These are phyloP conservation scores for Poeciliopsis presidionis DNA, from an alignment of 2,797 vertebrate genomes.

Conservation along the genomic window DNA sequence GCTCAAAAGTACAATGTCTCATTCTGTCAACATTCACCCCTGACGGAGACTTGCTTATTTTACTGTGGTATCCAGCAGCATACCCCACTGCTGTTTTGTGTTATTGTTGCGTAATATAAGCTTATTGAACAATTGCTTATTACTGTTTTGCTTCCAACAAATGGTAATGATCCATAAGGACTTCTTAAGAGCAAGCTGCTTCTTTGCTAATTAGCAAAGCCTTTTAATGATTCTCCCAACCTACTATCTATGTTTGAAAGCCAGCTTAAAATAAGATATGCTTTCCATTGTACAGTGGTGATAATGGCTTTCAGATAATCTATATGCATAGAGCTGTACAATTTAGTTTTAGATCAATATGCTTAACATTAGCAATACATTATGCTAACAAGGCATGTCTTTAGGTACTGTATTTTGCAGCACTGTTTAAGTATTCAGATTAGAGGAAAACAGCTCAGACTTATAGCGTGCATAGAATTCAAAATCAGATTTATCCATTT, in stretches of 20 bases:
- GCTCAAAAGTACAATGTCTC: conserved; percentile 84
- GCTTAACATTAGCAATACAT: conserved; percentile 67
- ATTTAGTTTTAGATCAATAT: conserved; percentile 77
- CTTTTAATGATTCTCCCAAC: conserved; percentile 33
- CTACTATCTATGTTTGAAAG: conserved; percentile 44
- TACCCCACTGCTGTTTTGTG: conserved; percentile 21
- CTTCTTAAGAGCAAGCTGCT: conserved; percentile 41
- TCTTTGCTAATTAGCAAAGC: conserved; percentile 22
- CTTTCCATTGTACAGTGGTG: conserved; percentile 39
- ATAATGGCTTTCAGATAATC: conserved; percentile 79
- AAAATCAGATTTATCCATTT: neutral
- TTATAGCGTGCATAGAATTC: conserved; percentile 17
- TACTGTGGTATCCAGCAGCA: conserved; percentile 48
- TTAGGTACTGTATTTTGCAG: conserved; percentile 43
- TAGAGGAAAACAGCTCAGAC: conserved; percentile 35
- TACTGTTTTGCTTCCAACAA: conserved; percentile 19
- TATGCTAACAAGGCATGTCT: conserved; percentile 65
- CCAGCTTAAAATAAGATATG: conserved; percentile 69
- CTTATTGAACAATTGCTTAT: neutral
- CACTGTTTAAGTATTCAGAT: conserved; percentile 48
- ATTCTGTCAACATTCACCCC: conserved; percentile 84
- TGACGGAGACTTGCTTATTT: conserved; percentile 75
- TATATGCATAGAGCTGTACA: conserved; percentile 74
- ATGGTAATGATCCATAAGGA: conserved; percentile 38
- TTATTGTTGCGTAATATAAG: conserved; percentile 12